phyloP scores from a whole-genome alignment of 2,888 invertebrate genomes.

The Chrysolina oricalcia region DNA sequence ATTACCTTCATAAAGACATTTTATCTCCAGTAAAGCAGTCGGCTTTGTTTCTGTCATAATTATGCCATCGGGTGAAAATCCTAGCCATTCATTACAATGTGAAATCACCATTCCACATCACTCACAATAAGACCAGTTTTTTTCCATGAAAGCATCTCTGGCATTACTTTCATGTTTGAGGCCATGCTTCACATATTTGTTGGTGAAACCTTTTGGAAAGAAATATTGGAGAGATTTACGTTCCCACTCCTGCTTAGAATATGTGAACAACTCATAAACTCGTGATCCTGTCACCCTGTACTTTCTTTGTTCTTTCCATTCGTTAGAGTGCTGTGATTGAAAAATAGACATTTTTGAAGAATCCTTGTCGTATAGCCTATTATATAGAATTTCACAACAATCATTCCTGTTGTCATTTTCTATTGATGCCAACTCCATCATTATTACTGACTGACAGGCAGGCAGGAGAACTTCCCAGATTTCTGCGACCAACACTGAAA shows the following conservation, averaged over 20 bases:
- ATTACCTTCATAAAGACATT: neutral
- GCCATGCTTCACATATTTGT: constrained; percentile 22
- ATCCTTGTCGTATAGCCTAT: neutral
- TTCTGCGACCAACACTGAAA: too few species aligned
- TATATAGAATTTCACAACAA: constrained; percentile 13
- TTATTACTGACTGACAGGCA: neutral
- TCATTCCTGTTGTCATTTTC: neutral
- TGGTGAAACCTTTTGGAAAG: constrained; percentile 26
- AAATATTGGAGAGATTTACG: neutral
- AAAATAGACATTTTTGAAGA: too few species aligned
- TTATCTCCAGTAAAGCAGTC: neutral
- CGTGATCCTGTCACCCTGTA: constrained; percentile 16
- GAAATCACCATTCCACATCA: constrained; percentile 15
- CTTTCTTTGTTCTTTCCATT: neutral
- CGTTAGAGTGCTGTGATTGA: constrained; percentile 1
- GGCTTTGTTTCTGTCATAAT: neutral
- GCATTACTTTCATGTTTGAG: constrained; percentile 16
- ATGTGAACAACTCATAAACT: constrained; percentile 4
- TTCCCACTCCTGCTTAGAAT: constrained; percentile 16
- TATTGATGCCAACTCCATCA: too few species aligned
- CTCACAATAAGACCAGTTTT: neutral
- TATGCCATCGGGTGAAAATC: neutral
- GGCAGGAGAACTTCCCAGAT: neutral
- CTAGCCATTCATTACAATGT: too few species aligned
- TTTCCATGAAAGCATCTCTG: neutral